A percentile compares a stretch with the other conserved stretches of the same genome.
These are phyloP conservation scores for Diachrysia chrysitis DNA, from an alignment of 2,888 invertebrate species.

Conservation along the genomic window DNA sequence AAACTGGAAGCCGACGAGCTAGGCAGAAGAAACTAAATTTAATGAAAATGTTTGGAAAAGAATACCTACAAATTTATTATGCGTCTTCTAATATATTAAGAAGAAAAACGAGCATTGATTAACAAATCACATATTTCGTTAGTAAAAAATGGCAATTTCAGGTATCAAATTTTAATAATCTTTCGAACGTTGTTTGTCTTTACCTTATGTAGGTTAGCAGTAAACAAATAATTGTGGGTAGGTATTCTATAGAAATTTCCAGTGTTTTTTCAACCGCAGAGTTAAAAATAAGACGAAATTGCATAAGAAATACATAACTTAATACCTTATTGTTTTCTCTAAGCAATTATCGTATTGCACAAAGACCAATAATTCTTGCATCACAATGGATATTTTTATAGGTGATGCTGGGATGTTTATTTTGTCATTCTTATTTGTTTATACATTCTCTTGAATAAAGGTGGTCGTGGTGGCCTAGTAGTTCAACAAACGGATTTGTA, in stretches of 20 bases:
- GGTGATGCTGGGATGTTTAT: not conserved
- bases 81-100: too few species aligned
- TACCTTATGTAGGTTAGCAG: not conserved
- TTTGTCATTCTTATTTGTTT: not conserved
- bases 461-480: too few species aligned
- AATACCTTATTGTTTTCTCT: conserved; percentile 22
- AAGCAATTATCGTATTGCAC: conserved; percentile 13
- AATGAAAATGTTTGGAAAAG: too few species aligned
- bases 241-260: not conserved
- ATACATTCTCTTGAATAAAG: not conserved
- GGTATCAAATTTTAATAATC: not conserved
- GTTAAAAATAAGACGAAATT: conserved; percentile 6
- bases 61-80: too few species aligned
- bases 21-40: too few species aligned
- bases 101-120: too few species aligned
- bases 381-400: conserved; percentile 18
- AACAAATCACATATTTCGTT: too few species aligned
- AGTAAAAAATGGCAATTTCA: too few species aligned
- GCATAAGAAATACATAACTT: conserved; percentile 6
- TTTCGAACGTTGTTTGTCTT: too few species aligned
- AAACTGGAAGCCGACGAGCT: too few species aligned
- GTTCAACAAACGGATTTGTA: too few species aligned
- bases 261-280: conserved; percentile 14
- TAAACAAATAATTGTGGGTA: not conserved
- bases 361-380: conserved; percentile 13